Evolutionary conservation across 2,113 vertebrate genomes (phyloP).

Genomic region (Danionella cerebrum): DNA sequence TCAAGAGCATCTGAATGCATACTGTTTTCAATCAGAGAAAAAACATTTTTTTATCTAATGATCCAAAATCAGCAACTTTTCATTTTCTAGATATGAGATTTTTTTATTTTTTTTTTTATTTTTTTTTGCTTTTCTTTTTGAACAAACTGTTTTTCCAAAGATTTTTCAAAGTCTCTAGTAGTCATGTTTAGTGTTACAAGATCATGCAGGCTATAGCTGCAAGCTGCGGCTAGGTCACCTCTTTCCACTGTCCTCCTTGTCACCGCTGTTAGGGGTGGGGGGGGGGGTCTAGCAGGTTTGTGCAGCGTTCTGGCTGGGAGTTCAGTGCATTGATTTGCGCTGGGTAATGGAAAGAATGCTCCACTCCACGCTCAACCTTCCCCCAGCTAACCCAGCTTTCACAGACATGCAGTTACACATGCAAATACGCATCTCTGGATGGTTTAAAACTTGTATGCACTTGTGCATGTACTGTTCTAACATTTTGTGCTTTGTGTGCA

Average conservation of each 20-base stretch:
- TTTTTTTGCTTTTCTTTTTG: too few relatives aligned
- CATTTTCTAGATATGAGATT: too few relatives aligned
- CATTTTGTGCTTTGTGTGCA: not conserved
- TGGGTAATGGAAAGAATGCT: slow-evolving; percentile 70
- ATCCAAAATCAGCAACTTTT: too few relatives aligned
- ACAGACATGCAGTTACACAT: slow-evolving; percentile 1
- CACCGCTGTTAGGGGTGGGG: not conserved
- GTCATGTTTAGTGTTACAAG: slow-evolving; percentile 13
- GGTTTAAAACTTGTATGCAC: too few relatives aligned
- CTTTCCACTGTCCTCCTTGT: slow-evolving; percentile 46
- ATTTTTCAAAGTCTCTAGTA: too few relatives aligned
- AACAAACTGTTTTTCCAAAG: too few relatives aligned
- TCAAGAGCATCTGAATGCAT: too few relatives aligned
- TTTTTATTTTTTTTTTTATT: too few relatives aligned
- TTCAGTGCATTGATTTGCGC: slow-evolving; percentile 60
- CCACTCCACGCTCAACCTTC: slow-evolving; percentile 45
- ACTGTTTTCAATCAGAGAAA: too few relatives aligned
- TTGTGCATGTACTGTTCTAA: not conserved
- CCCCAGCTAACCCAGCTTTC: slow-evolving; percentile 12
- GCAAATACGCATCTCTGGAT: not conserved
- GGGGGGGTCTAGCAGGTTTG: slow-evolving; percentile 30
- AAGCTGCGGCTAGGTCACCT: slow-evolving; percentile 41
- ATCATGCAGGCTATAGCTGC: slow-evolving; percentile 8
- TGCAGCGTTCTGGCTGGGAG: slow-evolving; percentile 29
- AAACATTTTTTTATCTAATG: too few relatives aligned